phyloP scores from a whole-genome alignment of 2,888 invertebrate species.

The Heliconius hortense region DNA sequence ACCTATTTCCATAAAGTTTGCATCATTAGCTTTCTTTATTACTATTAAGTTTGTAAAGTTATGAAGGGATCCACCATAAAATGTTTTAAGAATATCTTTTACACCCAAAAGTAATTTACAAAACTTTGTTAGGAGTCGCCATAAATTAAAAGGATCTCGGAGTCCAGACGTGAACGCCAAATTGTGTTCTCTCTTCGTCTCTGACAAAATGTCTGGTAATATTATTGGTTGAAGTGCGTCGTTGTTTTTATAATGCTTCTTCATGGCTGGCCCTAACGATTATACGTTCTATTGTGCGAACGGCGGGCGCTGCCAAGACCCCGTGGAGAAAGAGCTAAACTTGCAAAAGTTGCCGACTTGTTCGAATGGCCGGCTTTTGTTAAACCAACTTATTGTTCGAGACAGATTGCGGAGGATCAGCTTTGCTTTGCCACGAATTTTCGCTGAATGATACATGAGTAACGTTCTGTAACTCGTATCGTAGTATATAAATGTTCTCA shows the following conservation, averaged over 20 bases:
- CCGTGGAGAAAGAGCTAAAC: constrained; percentile 77
- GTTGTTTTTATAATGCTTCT: constrained; percentile 79
- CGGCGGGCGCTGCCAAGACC: constrained; percentile 73
- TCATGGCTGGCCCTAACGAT: constrained; percentile 79
- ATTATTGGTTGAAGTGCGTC: constrained; percentile 71
- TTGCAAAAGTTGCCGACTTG: constrained; percentile 81
- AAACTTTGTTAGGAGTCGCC: constrained; percentile 26
- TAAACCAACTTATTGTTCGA: constrained; percentile 80
- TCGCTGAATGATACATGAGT: constrained; percentile 56
- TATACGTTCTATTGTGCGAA: constrained; percentile 75
- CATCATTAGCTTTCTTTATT: constrained; percentile 12
- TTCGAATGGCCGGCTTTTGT: constrained; percentile 81
- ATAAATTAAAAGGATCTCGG: constrained; percentile 27
- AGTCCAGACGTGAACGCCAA: constrained; percentile 47
- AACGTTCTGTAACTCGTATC: constrained; percentile 25
- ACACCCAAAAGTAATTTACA: constrained; percentile 28
- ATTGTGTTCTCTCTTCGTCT: constrained; percentile 59
- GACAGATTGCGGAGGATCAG: constrained; percentile 80
- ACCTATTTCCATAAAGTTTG: constrained; percentile 7
- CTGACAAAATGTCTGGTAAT: constrained; percentile 71
- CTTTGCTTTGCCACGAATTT: constrained; percentile 61
- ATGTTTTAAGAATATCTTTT: constrained; percentile 26
- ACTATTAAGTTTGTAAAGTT: constrained; percentile 14
- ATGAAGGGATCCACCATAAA: constrained; percentile 12
- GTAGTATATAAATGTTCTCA: constrained; percentile 19